A percentile compares a stretch with the other conserved stretches of the same genome.
Evolutionary conservation across 2,113 vertebrate genomes (phyloP).

Genomic region (Epinephelus cyanopodus): DNA sequence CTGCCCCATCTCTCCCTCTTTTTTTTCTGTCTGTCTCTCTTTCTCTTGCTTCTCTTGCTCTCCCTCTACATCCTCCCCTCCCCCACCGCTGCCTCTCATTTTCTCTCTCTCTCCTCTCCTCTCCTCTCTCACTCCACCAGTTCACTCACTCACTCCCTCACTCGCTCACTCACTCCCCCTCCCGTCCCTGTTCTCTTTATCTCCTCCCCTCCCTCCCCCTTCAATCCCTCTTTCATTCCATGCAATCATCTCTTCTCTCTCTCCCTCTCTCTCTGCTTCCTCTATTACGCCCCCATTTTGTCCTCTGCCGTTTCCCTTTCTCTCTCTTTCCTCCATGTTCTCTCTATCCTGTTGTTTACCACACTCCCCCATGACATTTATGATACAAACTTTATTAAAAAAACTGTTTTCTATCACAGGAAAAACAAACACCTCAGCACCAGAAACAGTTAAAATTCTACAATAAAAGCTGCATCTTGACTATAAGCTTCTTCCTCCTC

Average conservation of each 20-base stretch:
- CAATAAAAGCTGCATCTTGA: slow-evolving; percentile 16
- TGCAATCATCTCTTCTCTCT: slow-evolving; percentile 79
- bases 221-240: slow-evolving; percentile 82
- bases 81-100: slow-evolving; percentile 70
- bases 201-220: slow-evolving; percentile 73
- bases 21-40: slow-evolving; percentile 27
- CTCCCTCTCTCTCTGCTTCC: slow-evolving; percentile 68
- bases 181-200: slow-evolving; percentile 68
- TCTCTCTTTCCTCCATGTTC: slow-evolving; percentile 76
- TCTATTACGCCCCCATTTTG: slow-evolving; percentile 81
- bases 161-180: slow-evolving; percentile 62
- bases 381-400: slow-evolving; percentile 72
- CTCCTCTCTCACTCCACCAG: slow-evolving; percentile 55
- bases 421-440: background rate
- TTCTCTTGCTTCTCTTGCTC: slow-evolving; percentile 51
- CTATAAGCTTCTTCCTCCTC: slow-evolving; percentile 8
- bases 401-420: slow-evolving; percentile 5
- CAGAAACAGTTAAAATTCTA: background rate
- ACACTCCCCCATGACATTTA: slow-evolving; percentile 59
- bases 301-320: slow-evolving; percentile 74
- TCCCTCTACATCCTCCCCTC: slow-evolving; percentile 72
- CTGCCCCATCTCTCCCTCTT: slow-evolving; percentile 41
- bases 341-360: slow-evolving; percentile 74
- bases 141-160: slow-evolving; percentile 40
- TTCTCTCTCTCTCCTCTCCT: slow-evolving; percentile 54